Evolutionary conservation across 2,797 vertebrate genomes (phyloP).

Genomic region (Trichosurus vulpecula): DNA sequence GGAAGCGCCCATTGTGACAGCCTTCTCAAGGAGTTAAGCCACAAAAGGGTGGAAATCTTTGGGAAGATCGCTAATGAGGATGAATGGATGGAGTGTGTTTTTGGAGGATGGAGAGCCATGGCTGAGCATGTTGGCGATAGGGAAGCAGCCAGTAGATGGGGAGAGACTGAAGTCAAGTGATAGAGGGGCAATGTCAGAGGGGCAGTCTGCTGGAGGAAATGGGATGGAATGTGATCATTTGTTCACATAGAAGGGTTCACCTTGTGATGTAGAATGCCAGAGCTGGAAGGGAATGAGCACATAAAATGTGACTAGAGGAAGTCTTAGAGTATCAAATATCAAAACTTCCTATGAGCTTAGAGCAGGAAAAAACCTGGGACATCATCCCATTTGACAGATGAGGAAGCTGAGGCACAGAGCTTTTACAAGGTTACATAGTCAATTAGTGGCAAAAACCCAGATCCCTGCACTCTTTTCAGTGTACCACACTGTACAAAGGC

Average conservation of each 20-base stretch:
- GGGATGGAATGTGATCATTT: neutral
- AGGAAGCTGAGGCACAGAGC: neutral
- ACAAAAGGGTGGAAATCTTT: neutral
- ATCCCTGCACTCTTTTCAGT: neutral
- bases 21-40: neutral
- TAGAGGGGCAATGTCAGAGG: neutral
- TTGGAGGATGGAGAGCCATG: neutral
- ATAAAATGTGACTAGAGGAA: neutral
- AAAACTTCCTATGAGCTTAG: neutral
- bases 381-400: neutral
- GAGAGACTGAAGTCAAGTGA: neutral
- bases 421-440: neutral
- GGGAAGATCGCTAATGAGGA: neutral
- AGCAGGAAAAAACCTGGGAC: neutral
- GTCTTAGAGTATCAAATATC: neutral
- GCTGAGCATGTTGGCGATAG: neutral
- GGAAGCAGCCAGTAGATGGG: neutral
- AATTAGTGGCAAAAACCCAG: neutral
- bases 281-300: neutral
- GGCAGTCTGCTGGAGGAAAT: neutral
- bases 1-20: neutral
- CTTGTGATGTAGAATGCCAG: neutral
- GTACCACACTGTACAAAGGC: neutral
- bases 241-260: neutral
- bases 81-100: neutral